Evolutionary conservation across 2,797 vertebrate species (phyloP).

Genomic region (Hemitrygon akajei): DNA sequence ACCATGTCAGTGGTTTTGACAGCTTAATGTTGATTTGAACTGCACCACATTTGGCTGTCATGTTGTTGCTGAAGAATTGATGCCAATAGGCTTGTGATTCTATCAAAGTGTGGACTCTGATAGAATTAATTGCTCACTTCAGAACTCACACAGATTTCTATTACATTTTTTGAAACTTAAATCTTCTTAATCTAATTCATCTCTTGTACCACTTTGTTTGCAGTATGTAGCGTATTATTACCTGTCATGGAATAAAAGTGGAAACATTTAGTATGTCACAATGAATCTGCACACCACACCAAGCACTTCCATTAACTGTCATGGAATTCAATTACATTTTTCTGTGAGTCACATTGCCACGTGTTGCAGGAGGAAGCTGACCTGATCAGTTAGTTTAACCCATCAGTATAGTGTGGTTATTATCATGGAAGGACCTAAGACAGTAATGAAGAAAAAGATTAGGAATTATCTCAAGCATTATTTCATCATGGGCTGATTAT

Average conservation of each 20-base stretch:
- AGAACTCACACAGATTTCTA: background rate
- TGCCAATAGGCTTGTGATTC: conserved; percentile 14
- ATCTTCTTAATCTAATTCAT: conserved; percentile 12
- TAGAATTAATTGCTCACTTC: conserved; percentile 22
- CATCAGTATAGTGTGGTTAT: background rate
- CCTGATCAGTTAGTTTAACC: background rate
- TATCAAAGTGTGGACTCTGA: background rate
- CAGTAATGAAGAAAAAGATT: background rate
- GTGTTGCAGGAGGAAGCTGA: conserved; percentile 2
- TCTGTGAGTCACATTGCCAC: background rate
- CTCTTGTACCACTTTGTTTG: background rate
- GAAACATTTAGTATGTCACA: conserved; percentile 27
- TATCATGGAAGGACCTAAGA: background rate
- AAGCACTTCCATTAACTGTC: conserved; percentile 23
- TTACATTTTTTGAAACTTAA: conserved; percentile 17
- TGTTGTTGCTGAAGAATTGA: conserved; percentile 2
- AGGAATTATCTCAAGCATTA: background rate
- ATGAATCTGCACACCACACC: conserved; percentile 7
- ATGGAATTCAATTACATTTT: conserved; percentile 34
- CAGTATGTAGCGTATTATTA: conserved; percentile 17
- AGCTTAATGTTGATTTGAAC: background rate
- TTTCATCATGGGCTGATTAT: background rate
- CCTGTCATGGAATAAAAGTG: conserved; percentile 19
- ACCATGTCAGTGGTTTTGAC: background rate
- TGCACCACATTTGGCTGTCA: background rate